Conservation (phyloP, 2,797 vertebrate species). For the Mormyrus hasselquistii region DNA sequence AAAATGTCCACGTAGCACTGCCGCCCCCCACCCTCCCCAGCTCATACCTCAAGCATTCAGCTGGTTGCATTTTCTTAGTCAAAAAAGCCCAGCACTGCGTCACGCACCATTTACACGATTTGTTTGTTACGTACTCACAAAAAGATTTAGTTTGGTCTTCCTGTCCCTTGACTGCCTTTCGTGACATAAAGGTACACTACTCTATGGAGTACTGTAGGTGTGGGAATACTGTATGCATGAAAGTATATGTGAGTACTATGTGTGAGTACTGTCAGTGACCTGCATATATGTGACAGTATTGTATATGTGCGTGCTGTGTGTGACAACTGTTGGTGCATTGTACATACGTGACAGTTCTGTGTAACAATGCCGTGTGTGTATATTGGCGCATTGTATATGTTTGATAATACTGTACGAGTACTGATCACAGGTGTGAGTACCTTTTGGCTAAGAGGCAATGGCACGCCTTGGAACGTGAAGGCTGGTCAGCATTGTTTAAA, state of each 20-base stretch:
- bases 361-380: background rate
- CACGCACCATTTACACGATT: background rate
- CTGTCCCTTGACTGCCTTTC: background rate
- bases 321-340: background rate
- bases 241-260: background rate
- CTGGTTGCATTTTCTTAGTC: background rate
- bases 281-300: background rate
- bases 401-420: background rate
- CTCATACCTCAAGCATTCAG: background rate
- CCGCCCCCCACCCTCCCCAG: background rate
- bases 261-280: background rate
- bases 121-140: background rate
- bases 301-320: background rate
- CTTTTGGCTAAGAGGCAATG: background rate
- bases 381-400: background rate
- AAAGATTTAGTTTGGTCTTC: background rate
- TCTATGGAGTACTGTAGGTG: background rate
- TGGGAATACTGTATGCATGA: background rate
- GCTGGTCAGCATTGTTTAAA: background rate
- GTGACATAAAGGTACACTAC: background rate
- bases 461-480: background rate
- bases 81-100: background rate
- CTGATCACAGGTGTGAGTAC: background rate
- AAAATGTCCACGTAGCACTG: conserved; percentile 58
- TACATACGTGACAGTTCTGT: background rate